Base-by-base conservation (phyloP, 1,140 invertebrate genomes). In the Neodiprion virginianus region DNA sequence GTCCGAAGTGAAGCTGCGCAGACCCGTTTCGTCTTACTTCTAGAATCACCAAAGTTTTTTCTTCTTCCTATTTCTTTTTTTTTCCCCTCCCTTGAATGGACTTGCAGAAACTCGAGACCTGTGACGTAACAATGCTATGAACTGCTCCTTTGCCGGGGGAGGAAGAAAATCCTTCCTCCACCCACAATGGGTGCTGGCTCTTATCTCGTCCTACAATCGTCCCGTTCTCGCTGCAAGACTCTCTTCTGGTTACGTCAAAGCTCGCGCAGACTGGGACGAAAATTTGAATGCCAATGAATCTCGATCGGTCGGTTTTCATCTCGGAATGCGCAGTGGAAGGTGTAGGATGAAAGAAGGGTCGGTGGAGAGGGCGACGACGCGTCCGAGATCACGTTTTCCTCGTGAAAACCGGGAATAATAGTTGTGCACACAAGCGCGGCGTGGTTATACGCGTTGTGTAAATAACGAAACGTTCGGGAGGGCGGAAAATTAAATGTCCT, bases 1-100 rank as follows among this genome's bases (percentile, higher is more conserved):
- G 7, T 12, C 53, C 53, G 53, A 61, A 40, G 53, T 8, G 53
- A 12, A 14, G 11, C 53, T 12, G 53, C n/a, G 67, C 71, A 71
- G 81, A 80, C 82, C 85, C 84, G 84, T 86, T 84, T 86, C 84
- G 81, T 81, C 78, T 86, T 86, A 86, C 84, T 81, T 85, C 80
- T 77, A 69, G 76, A 79, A 79, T 79, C 75, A 79, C 71, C 73
- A 72, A 14, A 61, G 5, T 61, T 61, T 61, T 61, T 61, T 61
- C 7, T 61, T 61, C 53, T 8, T 61, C 53, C 5, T 61, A 12
- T 61, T 61, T 17, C n/a, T 61, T 17, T 61, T 61, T 61, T 40
- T 8, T 61, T 61, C 53, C 11, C 53, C 11, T 17, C 8, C n/a
- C n/a, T 61, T 61, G 53, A 61, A 78, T 77, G 76, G 73, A 80